Base-by-base conservation (phyloP, 2,797 vertebrate species). In the Bryconaethiops microstoma region DNA sequence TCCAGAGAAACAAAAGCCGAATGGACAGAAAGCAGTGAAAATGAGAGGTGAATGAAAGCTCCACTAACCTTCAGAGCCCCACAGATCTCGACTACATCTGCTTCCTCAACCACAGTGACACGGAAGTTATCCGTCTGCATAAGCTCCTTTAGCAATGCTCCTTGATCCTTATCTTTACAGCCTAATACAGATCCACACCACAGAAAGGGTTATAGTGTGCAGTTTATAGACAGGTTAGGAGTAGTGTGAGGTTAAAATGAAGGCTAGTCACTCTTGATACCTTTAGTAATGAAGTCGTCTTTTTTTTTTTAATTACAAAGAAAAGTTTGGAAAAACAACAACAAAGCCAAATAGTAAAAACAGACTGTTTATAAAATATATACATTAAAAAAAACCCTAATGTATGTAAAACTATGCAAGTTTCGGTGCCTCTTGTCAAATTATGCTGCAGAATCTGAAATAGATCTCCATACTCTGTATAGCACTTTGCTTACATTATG, bases 61-160 rank as follows among this genome's bases (percentile, higher is more conserved):
- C 21, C 9, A 7, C 81, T 88, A 87, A 99, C 98, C 96, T 99
- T 99, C 82, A 99, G 93, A 1, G 98, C 98, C 29, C 98, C 98
- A 35, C 98, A 99, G 89, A 99, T 95, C 92, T 99, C 98, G n/a
- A 99, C 98, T 0, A 98, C 97, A 10, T 98, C 96, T 0, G 93
- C 93, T 52, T 99, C 98, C 78, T 94, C 91, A 7, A 99, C 98
- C 68, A 99, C 97, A 0, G 95, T 96, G 74, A 99, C 95, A 0
- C 98, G 91, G 87, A 99, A 99, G 83, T 97, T 96, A 0, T 85
- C 92, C 0, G 97, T 98, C 91, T 99, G 97, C 95, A 99, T 96
- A 84, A 99, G 93, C 23, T 98, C 96, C 89, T 99, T 99, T 85
- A 99, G 92, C 19, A 92, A 91, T 76, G 92, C 91, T 40, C 97